Evolutionary conservation across 2,113 vertebrate species (phyloP), one percentile per base, ranked within the genome.

Genomic region (Eonycteris spelaea): DNA sequence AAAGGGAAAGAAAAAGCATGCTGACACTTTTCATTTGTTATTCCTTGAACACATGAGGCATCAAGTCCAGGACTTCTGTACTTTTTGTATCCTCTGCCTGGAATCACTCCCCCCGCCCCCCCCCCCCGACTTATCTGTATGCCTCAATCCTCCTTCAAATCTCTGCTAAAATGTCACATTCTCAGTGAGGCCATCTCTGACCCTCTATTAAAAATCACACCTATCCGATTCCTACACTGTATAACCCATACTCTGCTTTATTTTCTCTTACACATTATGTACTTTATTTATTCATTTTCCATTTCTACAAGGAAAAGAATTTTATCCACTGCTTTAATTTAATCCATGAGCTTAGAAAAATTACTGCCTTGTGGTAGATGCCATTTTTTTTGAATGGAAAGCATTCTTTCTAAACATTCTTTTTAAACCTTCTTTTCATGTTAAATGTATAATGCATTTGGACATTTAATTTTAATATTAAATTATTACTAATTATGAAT

Each of bases 331-430:
- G 48, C 45, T 94, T 92, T 93, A n/a, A n/a, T n/a, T n/a, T n/a
- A 92, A 92, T 4, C 22, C 22, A 11, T 61, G 35, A 93, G 28
- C 9, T 84, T 88, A 78, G 40, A 95, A 92, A 95, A 96, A 84
- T 91, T 75, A 75, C 13, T 82, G 26, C 48, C 22, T 73, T 78
- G 24, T 82, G 35, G 22, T 45, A 74, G 10, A 4, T 73, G 18
- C 53, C 84, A 38, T 80, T 45, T 95, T 90, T n/a, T 95, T 43
- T 86, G 4, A 96, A 95, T 59, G 6, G 28, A 74, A 95, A 97
- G n/a, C 63, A 51, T 51, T 51, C 51, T 51, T 51, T 51, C 51
- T 51, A 94, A 90, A 95, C 53, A 48, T 40, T 91, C 28, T 86
- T 71, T 87, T 80, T 90, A 87, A 89, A 93, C 1, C 38, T 77